Conservation (phyloP, 2,113 vertebrate species). For the Galemys pyrenaicus region DNA sequence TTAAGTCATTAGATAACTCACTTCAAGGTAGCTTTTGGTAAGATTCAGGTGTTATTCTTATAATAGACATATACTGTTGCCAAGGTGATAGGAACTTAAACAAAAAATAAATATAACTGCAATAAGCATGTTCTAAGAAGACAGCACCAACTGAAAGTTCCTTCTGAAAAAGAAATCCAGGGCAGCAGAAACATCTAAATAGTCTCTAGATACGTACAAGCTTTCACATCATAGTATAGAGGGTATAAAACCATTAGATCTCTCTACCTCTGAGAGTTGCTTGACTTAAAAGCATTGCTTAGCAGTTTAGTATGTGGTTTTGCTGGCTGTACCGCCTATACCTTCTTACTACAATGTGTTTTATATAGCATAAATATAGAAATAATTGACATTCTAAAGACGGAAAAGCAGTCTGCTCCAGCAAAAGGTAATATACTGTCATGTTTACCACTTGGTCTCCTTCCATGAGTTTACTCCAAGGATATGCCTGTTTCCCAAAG, state of each 20-base stretch:
- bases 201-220: neutral
- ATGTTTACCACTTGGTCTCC: constrained; percentile 13
- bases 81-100: constrained; percentile 51
- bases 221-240: neutral
- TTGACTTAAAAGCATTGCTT: neutral
- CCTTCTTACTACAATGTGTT: neutral
- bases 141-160: neutral
- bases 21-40: constrained; percentile 40
- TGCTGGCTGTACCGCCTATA: neutral
- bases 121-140: constrained; percentile 46
- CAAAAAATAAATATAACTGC: constrained; percentile 66
- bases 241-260: neutral
- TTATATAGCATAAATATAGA: constrained; percentile 47
- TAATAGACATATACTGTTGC: constrained; percentile 47
- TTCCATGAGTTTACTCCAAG: constrained; percentile 46
- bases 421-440: constrained; percentile 37
- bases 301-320: neutral
- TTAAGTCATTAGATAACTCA: constrained; percentile 46
- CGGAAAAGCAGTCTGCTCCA: constrained; percentile 32
- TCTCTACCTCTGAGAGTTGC: neutral
- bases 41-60: constrained; percentile 53
- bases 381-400: constrained; percentile 46
- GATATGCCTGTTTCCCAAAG: neutral
- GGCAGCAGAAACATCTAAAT: neutral
- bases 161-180: constrained; percentile 28